Evolutionary conservation across 2,797 vertebrate genomes (phyloP), one percentile per base, ranked within the genome.

Genomic region (Perdix hodgsoniae): DNA sequence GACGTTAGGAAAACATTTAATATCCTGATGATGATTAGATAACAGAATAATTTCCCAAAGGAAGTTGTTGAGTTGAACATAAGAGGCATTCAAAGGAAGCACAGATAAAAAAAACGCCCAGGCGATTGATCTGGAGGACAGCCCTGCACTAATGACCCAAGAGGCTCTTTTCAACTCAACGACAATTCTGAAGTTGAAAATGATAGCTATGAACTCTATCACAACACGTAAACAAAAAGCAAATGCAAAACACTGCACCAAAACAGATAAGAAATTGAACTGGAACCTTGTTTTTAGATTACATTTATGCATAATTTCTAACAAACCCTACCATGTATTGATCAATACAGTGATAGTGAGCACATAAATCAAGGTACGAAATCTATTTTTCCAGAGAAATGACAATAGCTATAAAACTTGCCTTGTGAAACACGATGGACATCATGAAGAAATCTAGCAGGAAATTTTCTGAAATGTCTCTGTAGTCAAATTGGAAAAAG

Each of bases 391-490:
- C 39, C 56, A 56, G 89, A 44, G 76, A 27, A 65, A 63, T 42
- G 26, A 60, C 3, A 76, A 14, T 10, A 65, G 54, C 14, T 70
- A 22, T 65, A 50, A 72, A 79, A 96, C 98, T 98, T 97, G 98
- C 99, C 99, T 99, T 99, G 91, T 98, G 98, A 95, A 99, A 99
- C 69, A 99, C 71, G 39, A 99, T 99, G 75, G 99, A 99, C 98
- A 99, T 98, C 96, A 99, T 92, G 97, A 99, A 99, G 98, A 99
- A 99, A 98, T 99, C 99, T 89, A 99, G 97, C 94, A 99, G 97
- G 97, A 99, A 99, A 90, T 99, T 99, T 97, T 99, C 99, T 0
- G 99, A 99, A 91, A 98, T 96, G 14, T 93, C 97, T 37, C 98
- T 98, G 95, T 98, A 99, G 97, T 99, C 99, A 23, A 99, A 99